Percentiles rank a stretch among this genome's conserved stretches.
These are phyloP conservation scores for Vesta saturnalis DNA, from an alignment of 2,888 invertebrate species.

Conservation along the genomic window DNA sequence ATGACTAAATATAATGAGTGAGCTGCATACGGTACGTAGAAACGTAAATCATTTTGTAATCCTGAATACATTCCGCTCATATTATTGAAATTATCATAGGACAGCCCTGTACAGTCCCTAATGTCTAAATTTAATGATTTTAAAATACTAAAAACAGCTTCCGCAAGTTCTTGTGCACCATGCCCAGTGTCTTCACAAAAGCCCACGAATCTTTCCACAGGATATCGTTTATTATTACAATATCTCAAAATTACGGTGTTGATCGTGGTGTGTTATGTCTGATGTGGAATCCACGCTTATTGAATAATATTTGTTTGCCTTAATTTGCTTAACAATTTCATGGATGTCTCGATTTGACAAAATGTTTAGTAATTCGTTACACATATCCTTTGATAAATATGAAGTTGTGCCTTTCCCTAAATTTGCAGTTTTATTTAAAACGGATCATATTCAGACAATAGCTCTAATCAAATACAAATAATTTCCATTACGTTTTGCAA, in stretches of 20 bases:
- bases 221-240: too few relatives aligned
- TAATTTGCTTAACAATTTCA: conserved; percentile 39
- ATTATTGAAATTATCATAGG: too few relatives aligned
- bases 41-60: too few relatives aligned
- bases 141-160: not conserved
- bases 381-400: conserved; percentile 44
- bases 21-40: too few relatives aligned
- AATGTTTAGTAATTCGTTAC: too few relatives aligned
- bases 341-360: conserved; percentile 21
- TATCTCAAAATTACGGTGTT: conserved; percentile 47
- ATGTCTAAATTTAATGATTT: too few relatives aligned
- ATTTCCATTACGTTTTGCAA: conserved; percentile 45
- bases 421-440: conserved; percentile 44
- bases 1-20: too few relatives aligned
- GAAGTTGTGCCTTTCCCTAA: conserved; percentile 26
- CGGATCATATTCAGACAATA: too few relatives aligned
- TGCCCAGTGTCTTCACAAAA: conserved; percentile 13
- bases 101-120: too few relatives aligned
- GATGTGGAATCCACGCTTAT: conserved; percentile 45
- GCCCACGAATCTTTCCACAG: conserved; percentile 7
- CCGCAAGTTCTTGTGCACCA: conserved; percentile 3
- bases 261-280: conserved; percentile 43
- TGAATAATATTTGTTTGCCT: conserved; percentile 38
- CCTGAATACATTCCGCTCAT: too few relatives aligned
- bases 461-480: conserved; percentile 46